These are phyloP conservation scores for Drosophila tristis DNA, from an alignment of 1,140 invertebrate species.

Conservation along the genomic window DNA sequence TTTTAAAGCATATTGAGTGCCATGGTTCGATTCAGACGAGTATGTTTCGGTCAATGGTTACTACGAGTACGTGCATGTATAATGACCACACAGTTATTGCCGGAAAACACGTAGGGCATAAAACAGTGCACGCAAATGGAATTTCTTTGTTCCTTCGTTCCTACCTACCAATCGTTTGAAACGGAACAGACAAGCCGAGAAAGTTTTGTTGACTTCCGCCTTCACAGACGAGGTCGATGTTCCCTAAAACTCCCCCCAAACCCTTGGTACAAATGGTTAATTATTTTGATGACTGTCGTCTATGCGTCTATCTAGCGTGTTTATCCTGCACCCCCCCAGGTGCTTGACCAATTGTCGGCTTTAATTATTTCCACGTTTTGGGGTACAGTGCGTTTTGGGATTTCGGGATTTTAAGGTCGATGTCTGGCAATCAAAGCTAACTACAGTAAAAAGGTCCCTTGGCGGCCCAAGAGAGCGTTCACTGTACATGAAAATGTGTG, in stretches of 20 bases:
- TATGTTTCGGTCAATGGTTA: no score
- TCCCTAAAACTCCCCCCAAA: conserved; percentile 1
- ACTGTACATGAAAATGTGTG: no score
- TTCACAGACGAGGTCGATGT: conserved; percentile 51
- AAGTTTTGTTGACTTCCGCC: conserved; percentile 45
- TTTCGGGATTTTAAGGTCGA: no score
- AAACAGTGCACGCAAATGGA: conserved; percentile 46
- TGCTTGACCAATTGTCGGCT: neutral
- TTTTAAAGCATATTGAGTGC: conserved; percentile 40
- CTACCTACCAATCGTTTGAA: no score
- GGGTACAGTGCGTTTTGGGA: neutral
- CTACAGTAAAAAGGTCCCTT: no score
- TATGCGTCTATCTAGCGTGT: conserved; percentile 19
- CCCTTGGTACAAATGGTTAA: neutral
- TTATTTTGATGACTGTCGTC: conserved; percentile 17
- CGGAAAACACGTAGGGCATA: conserved; percentile 33
- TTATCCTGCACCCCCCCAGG: conserved; percentile 15
- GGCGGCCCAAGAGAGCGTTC: no score
- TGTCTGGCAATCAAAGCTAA: no score
- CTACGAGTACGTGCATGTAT: no score
- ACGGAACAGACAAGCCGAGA: conserved; percentile 16
- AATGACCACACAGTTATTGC: conserved; percentile 43
- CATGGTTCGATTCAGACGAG: conserved; percentile 17
- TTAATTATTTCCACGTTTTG: conserved; percentile 28
- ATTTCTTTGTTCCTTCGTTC: conserved; percentile 22